These are phyloP conservation scores for Psittacus erithacus DNA, from an alignment of 2,113 vertebrate species.

Conservation along the genomic window DNA sequence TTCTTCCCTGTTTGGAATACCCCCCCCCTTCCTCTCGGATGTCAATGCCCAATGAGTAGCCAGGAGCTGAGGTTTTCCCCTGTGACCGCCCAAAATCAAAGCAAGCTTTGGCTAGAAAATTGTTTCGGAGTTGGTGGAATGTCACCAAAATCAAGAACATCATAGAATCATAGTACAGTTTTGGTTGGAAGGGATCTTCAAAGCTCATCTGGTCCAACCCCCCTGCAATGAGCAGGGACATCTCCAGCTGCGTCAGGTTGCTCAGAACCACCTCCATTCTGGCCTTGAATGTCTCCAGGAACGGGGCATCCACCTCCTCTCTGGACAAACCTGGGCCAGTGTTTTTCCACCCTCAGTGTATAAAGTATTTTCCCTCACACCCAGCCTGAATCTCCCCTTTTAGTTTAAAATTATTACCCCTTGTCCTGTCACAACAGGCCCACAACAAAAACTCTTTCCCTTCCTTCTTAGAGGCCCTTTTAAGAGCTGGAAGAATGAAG, in stretches of 20 bases:
- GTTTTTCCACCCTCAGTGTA: neutral
- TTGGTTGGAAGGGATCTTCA: neutral
- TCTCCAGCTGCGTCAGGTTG: neutral
- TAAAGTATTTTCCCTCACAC: neutral
- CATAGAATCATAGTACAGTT: neutral
- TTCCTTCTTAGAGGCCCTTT: neutral
- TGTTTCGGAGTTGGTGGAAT: neutral
- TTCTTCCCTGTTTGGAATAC: neutral
- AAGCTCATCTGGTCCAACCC: neutral
- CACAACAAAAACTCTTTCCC: neutral
- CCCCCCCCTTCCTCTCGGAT: neutral
- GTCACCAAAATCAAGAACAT: neutral
- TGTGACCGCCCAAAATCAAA: neutral
- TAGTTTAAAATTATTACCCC: neutral
- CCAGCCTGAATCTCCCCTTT: neutral
- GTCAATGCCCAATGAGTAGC: neutral
- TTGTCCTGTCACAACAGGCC: neutral
- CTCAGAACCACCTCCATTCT: neutral
- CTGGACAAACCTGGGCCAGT: neutral
- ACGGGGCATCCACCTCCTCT: neutral
- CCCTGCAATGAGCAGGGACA: neutral
- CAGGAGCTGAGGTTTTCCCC: neutral
- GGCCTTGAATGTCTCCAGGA: neutral
- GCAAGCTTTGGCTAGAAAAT: neutral
- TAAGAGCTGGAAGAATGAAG: neutral